Percentiles rank a stretch among this genome's conserved stretches.
Conservation (phyloP, 2,797 vertebrate genomes). For the Champsocephalus gunnari region DNA sequence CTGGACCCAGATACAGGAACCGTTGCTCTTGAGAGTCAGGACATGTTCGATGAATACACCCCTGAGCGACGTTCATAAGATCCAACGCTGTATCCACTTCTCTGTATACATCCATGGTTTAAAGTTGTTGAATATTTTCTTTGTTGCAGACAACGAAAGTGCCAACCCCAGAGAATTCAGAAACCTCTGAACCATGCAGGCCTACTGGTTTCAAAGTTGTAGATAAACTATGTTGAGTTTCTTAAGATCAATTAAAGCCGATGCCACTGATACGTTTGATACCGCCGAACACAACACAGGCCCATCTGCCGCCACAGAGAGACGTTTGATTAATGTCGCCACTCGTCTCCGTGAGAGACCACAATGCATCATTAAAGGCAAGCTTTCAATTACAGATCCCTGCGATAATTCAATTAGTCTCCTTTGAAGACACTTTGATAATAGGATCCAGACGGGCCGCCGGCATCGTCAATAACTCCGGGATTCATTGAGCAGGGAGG, state of each 20-base stretch:
- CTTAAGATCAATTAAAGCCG: conserved; percentile 9
- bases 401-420: conserved; percentile 72
- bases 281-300: neutral
- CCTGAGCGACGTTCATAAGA: no score
- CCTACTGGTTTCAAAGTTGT: neutral
- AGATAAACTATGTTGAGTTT: neutral
- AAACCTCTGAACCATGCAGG: neutral
- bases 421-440: conserved; percentile 71
- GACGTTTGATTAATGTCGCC: conserved; percentile 51
- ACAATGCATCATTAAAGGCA: conserved; percentile 64
- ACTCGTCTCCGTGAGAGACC: conserved; percentile 10
- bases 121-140: no score
- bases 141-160: no score
- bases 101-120: no score
- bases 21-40: no score
- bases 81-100: no score
- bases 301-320: conserved; percentile 27
- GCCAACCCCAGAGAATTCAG: neutral
- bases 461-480: conserved; percentile 62
- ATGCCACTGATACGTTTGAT: conserved; percentile 10
- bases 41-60: no score
- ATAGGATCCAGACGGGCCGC: conserved; percentile 61
- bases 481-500: conserved; percentile 53
- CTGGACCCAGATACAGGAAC: no score
- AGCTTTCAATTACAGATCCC: conserved; percentile 61